Base-by-base conservation (phyloP, 2,797 vertebrate genomes). In the Lemur catta region DNA sequence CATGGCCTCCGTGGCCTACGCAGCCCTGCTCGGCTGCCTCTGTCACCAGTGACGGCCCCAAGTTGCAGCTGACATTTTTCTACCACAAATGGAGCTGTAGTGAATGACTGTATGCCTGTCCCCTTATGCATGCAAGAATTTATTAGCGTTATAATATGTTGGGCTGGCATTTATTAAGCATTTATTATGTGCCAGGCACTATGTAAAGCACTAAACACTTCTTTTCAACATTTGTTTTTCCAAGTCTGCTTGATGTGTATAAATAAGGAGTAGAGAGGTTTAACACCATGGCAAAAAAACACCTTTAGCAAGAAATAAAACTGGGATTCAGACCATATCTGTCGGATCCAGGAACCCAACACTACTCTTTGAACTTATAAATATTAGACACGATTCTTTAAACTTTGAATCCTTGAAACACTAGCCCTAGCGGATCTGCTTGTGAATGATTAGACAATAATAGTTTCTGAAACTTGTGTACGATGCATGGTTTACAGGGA, bases 11-110 rank as follows among this genome's bases (percentile, higher is more conserved):
- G 0, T 20, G 9, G 2, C n/a, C 26, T 28, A 15, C 4, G 6
- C 1, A 3, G 28, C 4, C 55, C 30, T 6, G 38, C 28, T 6
- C 18, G 17, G 24, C 8, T 28, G 7, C 15, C 13, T 0, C 4
- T 50, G 38, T 67, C 35, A 11, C 22, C 38, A 13, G 46, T 5
- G 26, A 59, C 3, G 11, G 41, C 15, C 11, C 38, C 28, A 48
- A 20, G 20, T 9, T 46, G 33, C 28, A 24, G 57, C 33, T 6
- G 13, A 6, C 6, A 7, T 15, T 61, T 81, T 61, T 6, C 35
- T 3, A 26, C 7, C 4, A 41, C 28, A n/a, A 35, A 52, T 4
- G 14, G 4, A 35, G 28, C 30, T 3, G 0, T 20, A 22, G 5
- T n/a, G 48, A 63, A 33, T 2, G 18, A 22, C 18, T 24, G 1